These are phyloP conservation scores for Steatocranus sp. DNA, from an alignment of 2,797 vertebrate species.

Conservation along the genomic window DNA sequence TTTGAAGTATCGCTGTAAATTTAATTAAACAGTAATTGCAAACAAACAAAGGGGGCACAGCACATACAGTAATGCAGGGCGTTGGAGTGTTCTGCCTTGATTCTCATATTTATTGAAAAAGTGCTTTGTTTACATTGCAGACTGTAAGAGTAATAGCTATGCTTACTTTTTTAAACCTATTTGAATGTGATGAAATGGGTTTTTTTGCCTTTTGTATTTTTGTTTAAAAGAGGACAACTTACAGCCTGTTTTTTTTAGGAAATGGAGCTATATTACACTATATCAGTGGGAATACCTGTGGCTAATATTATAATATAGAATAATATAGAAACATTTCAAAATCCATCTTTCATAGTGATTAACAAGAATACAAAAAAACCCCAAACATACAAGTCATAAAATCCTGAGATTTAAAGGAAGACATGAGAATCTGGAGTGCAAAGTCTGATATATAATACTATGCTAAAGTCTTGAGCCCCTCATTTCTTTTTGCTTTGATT, in stretches of 20 bases:
- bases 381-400: neutral
- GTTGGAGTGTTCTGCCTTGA: neutral
- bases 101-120: constrained; percentile 14
- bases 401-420: neutral
- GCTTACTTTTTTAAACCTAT: neutral
- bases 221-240: constrained; percentile 6
- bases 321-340: neutral
- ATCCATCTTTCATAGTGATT: neutral
- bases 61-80: constrained; percentile 4
- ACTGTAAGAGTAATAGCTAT: neutral
- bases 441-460: neutral
- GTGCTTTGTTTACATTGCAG: constrained; percentile 22
- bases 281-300: neutral
- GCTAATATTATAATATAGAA: neutral
- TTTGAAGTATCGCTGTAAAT: constrained; percentile 45
- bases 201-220: neutral
- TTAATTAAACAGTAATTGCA: constrained; percentile 58
- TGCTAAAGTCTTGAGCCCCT: neutral
- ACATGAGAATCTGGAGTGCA: neutral
- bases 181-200: neutral
- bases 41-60: constrained; percentile 36
- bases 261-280: neutral
- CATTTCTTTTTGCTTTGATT: neutral
- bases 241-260: neutral
- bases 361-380: neutral